Percentiles rank a stretch among this genome's conserved stretches.
Conservation (phyloP, 2,113 vertebrate genomes). For the Sander vitreus region DNA sequence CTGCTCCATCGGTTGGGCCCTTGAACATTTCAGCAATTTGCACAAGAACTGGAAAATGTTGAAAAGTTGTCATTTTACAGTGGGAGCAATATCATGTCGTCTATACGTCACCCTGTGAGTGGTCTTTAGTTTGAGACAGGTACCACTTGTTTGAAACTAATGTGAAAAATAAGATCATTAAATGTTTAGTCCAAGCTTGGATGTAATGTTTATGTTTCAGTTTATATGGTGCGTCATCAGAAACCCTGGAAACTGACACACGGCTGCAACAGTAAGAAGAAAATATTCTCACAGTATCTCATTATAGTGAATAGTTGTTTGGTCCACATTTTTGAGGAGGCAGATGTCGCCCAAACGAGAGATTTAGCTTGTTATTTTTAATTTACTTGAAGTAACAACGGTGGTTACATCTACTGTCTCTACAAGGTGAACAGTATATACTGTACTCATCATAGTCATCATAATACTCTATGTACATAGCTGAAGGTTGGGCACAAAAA, state of each 20-base stretch:
- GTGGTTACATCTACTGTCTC: not conserved
- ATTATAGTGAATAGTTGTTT: not conserved
- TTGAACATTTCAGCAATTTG: conserved; percentile 33
- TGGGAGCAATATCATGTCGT: not conserved
- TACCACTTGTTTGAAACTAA: not conserved
- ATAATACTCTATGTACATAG: not conserved
- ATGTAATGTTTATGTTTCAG: not conserved
- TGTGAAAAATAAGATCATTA: too few species aligned
- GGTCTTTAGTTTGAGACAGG: not conserved
- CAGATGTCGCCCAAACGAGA: not conserved
- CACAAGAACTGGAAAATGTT: conserved; percentile 14
- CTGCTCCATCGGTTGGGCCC: not conserved
- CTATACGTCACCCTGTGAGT: not conserved
- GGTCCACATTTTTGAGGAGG: not conserved
- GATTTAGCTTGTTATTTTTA: not conserved
- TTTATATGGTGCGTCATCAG: conserved; percentile 32
- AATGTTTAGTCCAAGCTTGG: not conserved
- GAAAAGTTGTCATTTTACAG: not conserved
- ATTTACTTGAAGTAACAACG: not conserved
- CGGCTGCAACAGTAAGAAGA: not conserved
- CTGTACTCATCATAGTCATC: not conserved
- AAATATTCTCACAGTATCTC: not conserved
- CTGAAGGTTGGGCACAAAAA: not conserved
- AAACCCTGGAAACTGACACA: not conserved
- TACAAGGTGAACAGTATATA: not conserved